Conservation (phyloP, 2,113 vertebrate species). For the Notothenia coriiceps region DNA sequence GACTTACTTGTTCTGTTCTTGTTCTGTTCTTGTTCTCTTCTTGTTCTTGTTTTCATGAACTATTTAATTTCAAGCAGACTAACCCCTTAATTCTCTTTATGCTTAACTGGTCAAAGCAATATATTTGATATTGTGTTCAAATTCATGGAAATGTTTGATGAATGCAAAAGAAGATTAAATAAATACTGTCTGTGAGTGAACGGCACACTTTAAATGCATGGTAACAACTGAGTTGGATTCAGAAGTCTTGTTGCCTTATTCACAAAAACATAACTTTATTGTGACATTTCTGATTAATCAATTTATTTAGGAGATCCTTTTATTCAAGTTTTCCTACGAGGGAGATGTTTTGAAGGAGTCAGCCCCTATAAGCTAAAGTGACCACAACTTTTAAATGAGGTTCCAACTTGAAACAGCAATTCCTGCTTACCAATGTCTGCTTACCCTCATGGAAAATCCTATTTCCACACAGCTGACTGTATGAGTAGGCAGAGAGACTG, state of each 20-base stretch:
- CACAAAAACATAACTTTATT: neutral
- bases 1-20: no score
- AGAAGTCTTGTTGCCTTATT: neutral
- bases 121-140: neutral
- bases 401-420: slow-evolving; percentile 47
- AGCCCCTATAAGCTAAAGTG: slow-evolving; percentile 32
- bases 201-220: neutral
- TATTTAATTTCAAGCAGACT: neutral
- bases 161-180: neutral
- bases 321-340: slow-evolving; percentile 22
- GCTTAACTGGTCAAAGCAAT: neutral
- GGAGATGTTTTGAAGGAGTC: slow-evolving; percentile 38
- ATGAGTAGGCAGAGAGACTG: slow-evolving; percentile 35
- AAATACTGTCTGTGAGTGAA: neutral
- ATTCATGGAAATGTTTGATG: no score
- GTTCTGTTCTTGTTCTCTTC: no score
- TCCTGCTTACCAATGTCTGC: slow-evolving; percentile 32
- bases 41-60: neutral
- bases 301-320: slow-evolving; percentile 13
- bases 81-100: neutral
- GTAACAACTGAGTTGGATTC: neutral
- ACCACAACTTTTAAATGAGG: slow-evolving; percentile 32
- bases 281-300: neutral
- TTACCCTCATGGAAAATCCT: slow-evolving; percentile 63
- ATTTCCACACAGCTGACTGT: slow-evolving; percentile 35